Evolutionary conservation across 2,888 invertebrate genomes (phyloP).

Genomic region (Tetragnatha montana): DNA sequence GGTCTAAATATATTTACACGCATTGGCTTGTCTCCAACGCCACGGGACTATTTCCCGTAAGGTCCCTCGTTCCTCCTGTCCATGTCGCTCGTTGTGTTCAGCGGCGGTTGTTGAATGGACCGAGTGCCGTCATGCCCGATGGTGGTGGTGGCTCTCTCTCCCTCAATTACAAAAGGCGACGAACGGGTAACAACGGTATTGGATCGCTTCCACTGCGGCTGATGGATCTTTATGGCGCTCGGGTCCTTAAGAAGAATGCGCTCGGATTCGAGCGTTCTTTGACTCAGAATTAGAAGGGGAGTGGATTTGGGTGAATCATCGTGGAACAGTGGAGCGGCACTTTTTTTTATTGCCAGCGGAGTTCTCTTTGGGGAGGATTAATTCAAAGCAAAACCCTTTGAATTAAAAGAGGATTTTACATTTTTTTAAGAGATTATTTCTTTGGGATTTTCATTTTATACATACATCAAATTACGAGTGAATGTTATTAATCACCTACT

Average conservation of each 20-base stretch:
- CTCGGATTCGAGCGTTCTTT: conserved; percentile 30
- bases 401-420: background rate
- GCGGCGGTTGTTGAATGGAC: conserved; percentile 39
- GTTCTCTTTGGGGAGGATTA: no score
- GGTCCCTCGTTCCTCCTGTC: conserved; percentile 26
- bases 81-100: conserved; percentile 13
- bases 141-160: conserved; percentile 6
- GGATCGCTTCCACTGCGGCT: conserved; percentile 32
- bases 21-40: conserved; percentile 67
- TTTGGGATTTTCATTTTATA: background rate
- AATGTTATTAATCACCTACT: no score
- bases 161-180: conserved; percentile 42
- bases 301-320: conserved; percentile 19
- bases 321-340: background rate
- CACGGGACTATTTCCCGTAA: conserved; percentile 66
- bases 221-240: conserved; percentile 43
- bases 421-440: background rate
- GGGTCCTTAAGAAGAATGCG: background rate
- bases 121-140: background rate
- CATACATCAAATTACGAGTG: no score
- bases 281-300: conserved; percentile 9
- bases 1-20: conserved; percentile 70
- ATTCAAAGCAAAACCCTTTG: background rate
- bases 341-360: background rate
- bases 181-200: conserved; percentile 30